Evolutionary conservation across 2,113 vertebrate species (phyloP).

Genomic region (Dolichotis patagonum): DNA sequence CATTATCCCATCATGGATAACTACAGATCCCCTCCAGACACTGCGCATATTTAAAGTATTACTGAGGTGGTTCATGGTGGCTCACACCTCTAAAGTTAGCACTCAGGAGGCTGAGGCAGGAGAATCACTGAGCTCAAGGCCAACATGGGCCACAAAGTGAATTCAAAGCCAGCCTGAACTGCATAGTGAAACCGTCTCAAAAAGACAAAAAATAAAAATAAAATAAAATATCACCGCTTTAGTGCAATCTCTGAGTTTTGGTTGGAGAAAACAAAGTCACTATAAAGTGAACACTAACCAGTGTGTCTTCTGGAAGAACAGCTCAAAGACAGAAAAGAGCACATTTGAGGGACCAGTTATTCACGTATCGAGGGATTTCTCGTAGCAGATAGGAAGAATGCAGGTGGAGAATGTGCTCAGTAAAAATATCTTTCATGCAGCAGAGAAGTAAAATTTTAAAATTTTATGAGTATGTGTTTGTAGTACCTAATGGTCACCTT

Average conservation of each 20-base stretch:
- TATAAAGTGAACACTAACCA: not conserved
- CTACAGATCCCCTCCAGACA: not conserved
- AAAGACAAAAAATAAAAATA: too few relatives aligned
- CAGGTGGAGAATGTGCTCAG: not conserved
- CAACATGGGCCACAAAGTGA: too few relatives aligned
- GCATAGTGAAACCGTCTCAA: too few relatives aligned
- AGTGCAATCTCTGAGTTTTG: not conserved
- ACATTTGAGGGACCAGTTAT: not conserved
- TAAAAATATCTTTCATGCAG: conserved; percentile 20
- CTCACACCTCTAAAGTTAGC: too few relatives aligned
- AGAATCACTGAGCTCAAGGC: too few relatives aligned
- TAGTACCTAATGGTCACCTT: not conserved
- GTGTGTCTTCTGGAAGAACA: not conserved
- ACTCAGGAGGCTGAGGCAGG: too few relatives aligned
- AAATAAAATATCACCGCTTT: not conserved
- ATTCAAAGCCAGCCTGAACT: too few relatives aligned
- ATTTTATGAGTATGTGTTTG: not conserved
- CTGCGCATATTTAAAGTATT: not conserved
- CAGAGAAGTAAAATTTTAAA: not conserved
- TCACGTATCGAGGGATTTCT: not conserved
- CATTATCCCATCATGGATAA: not conserved
- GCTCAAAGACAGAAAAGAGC: not conserved
- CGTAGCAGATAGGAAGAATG: not conserved
- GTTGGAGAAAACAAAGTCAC: not conserved
- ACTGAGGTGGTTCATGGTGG: not conserved